Percentiles rank a stretch among this genome's conserved stretches.
Conservation (phyloP, 35 echinoderm and acorn worm species). For the Anneissia japonica region DNA sequence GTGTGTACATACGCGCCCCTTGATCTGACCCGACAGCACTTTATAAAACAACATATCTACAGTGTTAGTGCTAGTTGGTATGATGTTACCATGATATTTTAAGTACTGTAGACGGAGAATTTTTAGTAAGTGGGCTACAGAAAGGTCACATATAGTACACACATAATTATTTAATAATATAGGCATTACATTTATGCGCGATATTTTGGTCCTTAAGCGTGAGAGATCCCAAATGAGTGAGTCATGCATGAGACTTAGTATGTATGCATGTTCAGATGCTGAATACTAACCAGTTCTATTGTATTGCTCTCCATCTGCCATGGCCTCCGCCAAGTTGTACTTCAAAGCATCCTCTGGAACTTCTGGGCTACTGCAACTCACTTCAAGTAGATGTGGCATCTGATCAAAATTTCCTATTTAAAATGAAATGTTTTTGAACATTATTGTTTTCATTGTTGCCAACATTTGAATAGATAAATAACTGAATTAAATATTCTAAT, state of each 20-base stretch:
- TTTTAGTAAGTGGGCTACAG: background rate
- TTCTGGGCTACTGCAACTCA: constrained; percentile 88
- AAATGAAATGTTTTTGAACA: background rate
- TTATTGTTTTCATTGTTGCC: too few relatives aligned
- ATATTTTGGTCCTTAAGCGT: background rate
- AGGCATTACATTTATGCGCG: background rate
- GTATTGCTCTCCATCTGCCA: constrained; percentile 44
- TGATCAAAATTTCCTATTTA: constrained; percentile 78
- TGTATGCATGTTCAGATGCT: constrained; percentile 41
- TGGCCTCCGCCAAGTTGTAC: constrained; percentile 91
- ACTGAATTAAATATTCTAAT: too few relatives aligned
- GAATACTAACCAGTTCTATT: background rate
- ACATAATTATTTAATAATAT: background rate
- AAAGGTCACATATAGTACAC: background rate
- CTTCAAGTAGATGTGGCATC: constrained; percentile 54
- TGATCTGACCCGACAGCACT: too few relatives aligned
- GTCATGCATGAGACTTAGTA: background rate
- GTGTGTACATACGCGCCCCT: too few relatives aligned
- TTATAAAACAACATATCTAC: too few relatives aligned
- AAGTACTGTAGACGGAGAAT: too few relatives aligned
- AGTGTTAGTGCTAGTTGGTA: too few relatives aligned
- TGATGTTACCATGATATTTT: too few relatives aligned
- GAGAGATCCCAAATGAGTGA: background rate
- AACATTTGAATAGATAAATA: too few relatives aligned
- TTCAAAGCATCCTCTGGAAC: constrained; percentile 79